phyloP scores from a whole-genome alignment of 2,888 invertebrate species.

The Danaus chrysippus region DNA sequence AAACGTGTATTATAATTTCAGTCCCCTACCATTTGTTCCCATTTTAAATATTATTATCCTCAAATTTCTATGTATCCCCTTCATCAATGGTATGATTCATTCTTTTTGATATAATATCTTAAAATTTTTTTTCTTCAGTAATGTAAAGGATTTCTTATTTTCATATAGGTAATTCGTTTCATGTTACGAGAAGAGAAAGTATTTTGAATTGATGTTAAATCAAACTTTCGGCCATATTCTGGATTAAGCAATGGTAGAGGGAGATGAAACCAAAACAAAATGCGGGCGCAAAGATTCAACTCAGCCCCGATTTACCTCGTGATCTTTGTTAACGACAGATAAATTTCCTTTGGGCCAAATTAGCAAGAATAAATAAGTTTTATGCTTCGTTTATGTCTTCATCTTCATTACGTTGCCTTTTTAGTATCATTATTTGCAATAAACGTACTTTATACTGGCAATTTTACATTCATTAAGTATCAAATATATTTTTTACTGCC shows the following conservation, averaged over 20 bases:
- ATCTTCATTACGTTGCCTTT: conserved; percentile 5
- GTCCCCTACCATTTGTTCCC: no score
- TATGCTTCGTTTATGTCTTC: conserved; percentile 13
- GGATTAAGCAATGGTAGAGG: background rate
- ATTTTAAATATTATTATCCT: no score
- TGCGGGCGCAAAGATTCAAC: conserved; percentile 52
- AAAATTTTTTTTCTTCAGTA: no score
- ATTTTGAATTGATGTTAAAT: background rate
- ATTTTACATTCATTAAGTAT: background rate
- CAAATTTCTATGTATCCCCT: no score
- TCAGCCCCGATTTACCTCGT: conserved; percentile 52
- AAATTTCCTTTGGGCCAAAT: conserved; percentile 38
- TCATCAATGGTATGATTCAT: no score
- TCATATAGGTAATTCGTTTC: no score
- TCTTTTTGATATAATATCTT: no score
- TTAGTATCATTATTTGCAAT: conserved; percentile 5
- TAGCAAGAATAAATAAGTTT: conserved; percentile 15
- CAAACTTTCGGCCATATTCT: background rate
- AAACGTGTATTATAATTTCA: no score
- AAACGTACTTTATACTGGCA: conserved; percentile 1
- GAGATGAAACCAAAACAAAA: conserved; percentile 32
- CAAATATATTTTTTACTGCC: background rate
- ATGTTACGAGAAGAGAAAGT: no score
- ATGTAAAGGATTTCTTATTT: no score
- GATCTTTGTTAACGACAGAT: conserved; percentile 55